Conservation (phyloP, 64 coral and sea anemone genomes). For the Stichodactyla mertensii region DNA sequence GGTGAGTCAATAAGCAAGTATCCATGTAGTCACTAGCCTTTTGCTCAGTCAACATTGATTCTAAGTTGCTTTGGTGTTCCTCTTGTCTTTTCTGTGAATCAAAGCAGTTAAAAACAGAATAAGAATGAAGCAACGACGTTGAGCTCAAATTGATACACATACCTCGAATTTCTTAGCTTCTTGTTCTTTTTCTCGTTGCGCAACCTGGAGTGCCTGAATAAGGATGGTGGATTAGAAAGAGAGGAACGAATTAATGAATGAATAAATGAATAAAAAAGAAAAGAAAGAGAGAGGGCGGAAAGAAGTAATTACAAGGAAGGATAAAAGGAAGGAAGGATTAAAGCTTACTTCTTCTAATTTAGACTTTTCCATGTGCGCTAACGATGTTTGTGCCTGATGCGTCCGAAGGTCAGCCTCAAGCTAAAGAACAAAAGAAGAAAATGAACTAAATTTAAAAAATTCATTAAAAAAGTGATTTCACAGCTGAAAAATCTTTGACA, state of each 20-base stretch:
- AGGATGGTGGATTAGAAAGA: neutral
- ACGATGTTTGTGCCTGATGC: neutral
- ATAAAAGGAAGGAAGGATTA: neutral
- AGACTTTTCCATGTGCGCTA: slow-evolving; percentile 10
- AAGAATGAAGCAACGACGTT: neutral
- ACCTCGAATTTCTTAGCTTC: slow-evolving; percentile 19
- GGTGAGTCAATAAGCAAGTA: neutral
- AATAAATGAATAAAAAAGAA: neutral
- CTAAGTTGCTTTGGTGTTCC: slow-evolving; percentile 13
- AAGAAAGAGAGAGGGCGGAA: neutral
- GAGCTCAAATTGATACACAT: neutral
- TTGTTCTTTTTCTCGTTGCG: neutral
- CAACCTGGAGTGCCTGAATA: slow-evolving; percentile 6
- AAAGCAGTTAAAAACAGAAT: neutral
- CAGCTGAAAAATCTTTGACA: too few species aligned
- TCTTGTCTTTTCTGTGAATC: slow-evolving; percentile 6
- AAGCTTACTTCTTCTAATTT: slow-evolving; percentile 21
- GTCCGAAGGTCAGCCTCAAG: slow-evolving; percentile 6
- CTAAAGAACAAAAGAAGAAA: neutral
- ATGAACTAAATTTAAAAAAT: neutral
- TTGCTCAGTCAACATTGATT: slow-evolving; percentile 3
- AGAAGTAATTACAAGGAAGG: neutral
- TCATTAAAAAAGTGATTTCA: neutral
- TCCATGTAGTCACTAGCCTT: neutral
- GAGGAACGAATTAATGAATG: neutral